Conservation (phyloP, 2,797 vertebrate genomes). For the Centroberyx gerrardi region DNA sequence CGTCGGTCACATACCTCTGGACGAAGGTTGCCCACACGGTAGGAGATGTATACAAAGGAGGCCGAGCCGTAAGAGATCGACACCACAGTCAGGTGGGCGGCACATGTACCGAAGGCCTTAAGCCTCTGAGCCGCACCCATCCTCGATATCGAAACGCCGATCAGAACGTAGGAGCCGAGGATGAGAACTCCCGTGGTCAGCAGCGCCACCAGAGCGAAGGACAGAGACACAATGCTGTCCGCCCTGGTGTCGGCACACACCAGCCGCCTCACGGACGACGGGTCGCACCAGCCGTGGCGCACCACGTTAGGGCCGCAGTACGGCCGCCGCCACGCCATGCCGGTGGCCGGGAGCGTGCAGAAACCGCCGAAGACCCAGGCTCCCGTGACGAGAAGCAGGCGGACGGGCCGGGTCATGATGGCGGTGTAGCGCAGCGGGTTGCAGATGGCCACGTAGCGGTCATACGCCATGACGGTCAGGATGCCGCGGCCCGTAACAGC, state of each 20-base stretch:
- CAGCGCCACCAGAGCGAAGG: constrained; percentile 73
- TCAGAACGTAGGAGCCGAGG: constrained; percentile 74
- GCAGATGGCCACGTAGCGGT: constrained; percentile 77
- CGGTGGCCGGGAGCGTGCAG: neutral
- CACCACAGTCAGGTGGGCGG: constrained; percentile 73
- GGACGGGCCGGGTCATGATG: constrained; percentile 66
- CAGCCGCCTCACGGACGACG: constrained; percentile 82
- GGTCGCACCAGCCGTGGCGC: constrained; percentile 84
- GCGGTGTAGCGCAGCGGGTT: constrained; percentile 69
- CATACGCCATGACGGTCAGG: constrained; percentile 81
- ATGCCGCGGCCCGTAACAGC: constrained; percentile 53
- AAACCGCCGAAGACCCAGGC: constrained; percentile 60
- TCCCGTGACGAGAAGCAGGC: constrained; percentile 41
- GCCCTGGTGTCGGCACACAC: constrained; percentile 72
- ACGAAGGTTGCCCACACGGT: constrained; percentile 68
- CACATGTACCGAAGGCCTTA: constrained; percentile 80
- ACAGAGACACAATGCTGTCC: constrained; percentile 79
- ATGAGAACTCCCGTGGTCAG: constrained; percentile 77
- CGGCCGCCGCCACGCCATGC: constrained; percentile 18
- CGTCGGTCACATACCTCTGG: constrained; percentile 46
- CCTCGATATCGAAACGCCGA: constrained; percentile 66
- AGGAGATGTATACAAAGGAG: constrained; percentile 73
- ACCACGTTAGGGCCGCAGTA: constrained; percentile 64
- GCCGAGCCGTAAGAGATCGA: constrained; percentile 68
- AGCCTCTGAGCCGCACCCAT: constrained; percentile 63